Evolutionary conservation across 2,888 invertebrate genomes (phyloP), one percentile per base, ranked within the genome.

Genomic region (Mystacides longicornis): DNA sequence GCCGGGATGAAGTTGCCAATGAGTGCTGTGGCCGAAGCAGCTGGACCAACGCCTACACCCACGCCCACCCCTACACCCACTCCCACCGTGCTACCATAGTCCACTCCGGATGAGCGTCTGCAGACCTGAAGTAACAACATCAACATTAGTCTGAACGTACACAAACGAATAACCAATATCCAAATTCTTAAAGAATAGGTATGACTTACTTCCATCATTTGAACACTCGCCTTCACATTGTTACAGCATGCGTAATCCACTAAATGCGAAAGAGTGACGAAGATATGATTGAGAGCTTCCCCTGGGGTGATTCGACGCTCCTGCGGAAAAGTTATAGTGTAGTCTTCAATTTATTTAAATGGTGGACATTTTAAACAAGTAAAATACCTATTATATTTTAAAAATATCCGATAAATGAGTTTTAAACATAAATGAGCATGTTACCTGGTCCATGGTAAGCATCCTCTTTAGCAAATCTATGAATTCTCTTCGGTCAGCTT

Each of bases 391-490:
- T 46, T 4, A 19, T 18, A 18, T 18, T 46, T 46, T 18, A 11
- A 46, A 46, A 19, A 20, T 31, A 11, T 31, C 31, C 7, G 11
- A 31, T 31, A 7, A 23, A 19, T 48, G n/a, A n/a, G n/a, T n/a
- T n/a, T n/a, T n/a, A n/a, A n/a, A n/a, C n/a, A n/a, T n/a, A 46
- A 9, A 46, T 16, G n/a, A n/a, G n/a, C 2, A 18, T n/a, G n/a
- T 51, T 77, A 87, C 87, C 83, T 93, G 93, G 79, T 99, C 98
- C 84, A 99, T 91, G 16, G 96, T 96, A 55, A 99, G 81, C 99
- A 99, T 99, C 66, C 93, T 81, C 75, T 98, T 98, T 52, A 99
- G 78, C 65, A 99, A 81, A 75, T 98, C 97, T 64, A 99, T 97
- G 69, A 99, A 99, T 72, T 99, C 97, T 65, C 93, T 82, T 59